Evolutionary conservation across 2,113 vertebrate species (phyloP).

Genomic region (Okapia johnstoni): DNA sequence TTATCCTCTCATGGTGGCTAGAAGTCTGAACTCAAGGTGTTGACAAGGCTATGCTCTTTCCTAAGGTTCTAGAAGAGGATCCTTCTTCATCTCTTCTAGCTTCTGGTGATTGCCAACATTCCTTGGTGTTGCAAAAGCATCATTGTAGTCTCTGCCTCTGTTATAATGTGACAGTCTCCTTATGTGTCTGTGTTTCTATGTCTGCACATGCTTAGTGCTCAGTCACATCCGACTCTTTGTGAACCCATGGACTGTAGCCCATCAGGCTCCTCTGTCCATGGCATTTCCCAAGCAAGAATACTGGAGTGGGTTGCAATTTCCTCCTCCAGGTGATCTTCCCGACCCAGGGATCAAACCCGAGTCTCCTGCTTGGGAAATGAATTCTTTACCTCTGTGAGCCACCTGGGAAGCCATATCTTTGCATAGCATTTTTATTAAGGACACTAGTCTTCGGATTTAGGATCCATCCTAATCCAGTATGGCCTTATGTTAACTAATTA

Average conservation of each 20-base stretch:
- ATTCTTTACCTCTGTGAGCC: background rate
- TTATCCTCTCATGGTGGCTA: background rate
- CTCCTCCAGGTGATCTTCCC: background rate
- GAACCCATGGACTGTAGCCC: background rate
- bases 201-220: background rate
- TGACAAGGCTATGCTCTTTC: background rate
- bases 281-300: background rate
- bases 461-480: background rate
- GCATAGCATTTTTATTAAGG: background rate
- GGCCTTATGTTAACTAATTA: slow-evolving; percentile 11
- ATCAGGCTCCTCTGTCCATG: background rate
- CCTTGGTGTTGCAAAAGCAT: background rate
- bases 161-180: background rate
- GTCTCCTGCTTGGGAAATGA: background rate
- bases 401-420: background rate
- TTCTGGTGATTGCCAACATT: background rate
- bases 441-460: background rate
- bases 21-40: slow-evolving; percentile 12
- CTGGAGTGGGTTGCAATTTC: background rate
- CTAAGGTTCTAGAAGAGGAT: background rate
- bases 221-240: background rate
- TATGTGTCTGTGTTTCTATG: background rate
- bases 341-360: background rate
- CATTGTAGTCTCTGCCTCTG: background rate
- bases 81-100: background rate